Conservation (phyloP, 2,113 vertebrate genomes). For the Prunella himalayana region DNA sequence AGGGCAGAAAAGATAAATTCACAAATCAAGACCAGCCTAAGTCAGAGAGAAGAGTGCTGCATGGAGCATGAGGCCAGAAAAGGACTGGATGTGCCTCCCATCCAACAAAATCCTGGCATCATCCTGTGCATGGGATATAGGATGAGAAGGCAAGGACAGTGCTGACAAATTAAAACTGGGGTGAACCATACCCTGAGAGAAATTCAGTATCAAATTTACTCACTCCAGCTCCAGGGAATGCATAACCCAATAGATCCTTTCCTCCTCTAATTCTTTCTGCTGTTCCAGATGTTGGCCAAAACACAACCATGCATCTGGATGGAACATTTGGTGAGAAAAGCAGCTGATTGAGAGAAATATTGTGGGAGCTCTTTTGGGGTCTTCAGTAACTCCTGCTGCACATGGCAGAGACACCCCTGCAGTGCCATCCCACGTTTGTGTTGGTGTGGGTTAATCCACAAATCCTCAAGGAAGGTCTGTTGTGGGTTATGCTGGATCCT, state of each 20-base stretch:
- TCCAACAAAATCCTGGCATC: not conserved
- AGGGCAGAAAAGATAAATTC: not conserved
- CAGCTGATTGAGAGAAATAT: not conserved
- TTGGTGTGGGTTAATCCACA: conserved; percentile 4
- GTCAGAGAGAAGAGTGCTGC: not conserved
- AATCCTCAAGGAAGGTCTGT: conserved; percentile 1
- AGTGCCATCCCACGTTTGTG: not conserved
- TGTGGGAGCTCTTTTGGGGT: not conserved
- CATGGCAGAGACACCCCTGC: not conserved
- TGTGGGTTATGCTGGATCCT: conserved; percentile 28
- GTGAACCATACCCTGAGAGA: not conserved
- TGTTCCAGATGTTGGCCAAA: not conserved
- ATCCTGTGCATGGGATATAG: not conserved
- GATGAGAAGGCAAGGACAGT: not conserved
- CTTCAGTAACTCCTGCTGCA: not conserved
- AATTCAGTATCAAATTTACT: not conserved
- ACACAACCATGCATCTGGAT: not conserved
- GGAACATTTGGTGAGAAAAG: not conserved
- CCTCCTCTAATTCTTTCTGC: not conserved
- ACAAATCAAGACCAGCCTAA: not conserved
- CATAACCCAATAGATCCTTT: not conserved
- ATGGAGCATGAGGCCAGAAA: not conserved
- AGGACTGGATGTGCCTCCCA: rapidly evolving
- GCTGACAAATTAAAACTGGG: not conserved
- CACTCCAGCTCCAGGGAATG: not conserved